Base-by-base conservation (phyloP, 2,888 invertebrate species). In the Chouioia cunea region DNA sequence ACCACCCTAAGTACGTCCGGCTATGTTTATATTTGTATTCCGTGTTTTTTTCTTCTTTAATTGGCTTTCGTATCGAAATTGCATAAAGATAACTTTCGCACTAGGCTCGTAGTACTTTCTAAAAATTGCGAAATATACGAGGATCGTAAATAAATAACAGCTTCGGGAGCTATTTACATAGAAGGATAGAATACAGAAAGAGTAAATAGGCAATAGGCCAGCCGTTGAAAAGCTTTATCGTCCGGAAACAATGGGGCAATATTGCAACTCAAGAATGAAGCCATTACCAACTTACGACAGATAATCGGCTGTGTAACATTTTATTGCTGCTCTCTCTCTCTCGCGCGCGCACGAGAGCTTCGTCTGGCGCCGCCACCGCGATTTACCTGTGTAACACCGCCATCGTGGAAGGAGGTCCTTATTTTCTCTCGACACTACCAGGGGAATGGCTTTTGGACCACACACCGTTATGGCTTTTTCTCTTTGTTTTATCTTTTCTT, bases 281-380 rank as follows among this genome's bases (percentile, higher is more conserved):
- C 75, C 74, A 76, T 76, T 75, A 75, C 66, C 66, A 73, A 66
- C 71, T 77, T 77, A 77, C 72, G 77, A 77, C 74, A 74, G 77
- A 77, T 77, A 77, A 77, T 75, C 75, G 66, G 67, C 74, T 73
- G 73, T 75, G 74, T 75, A 75, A 76, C 36, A 75, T 73, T 77
- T 77, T 76, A 75, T 75, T 75, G 75, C 72, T 73, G 72, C 74
- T 74, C 73, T 75, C 74, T 22, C 53, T 22, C 6, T 22, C 22
- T 22, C 53, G 15, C 53, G 18, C 53, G 20, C 8, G 2, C 18
- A 44, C 66, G 44, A 23, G 8, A 36, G 54, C 18, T 54, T 60
- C 54, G 58, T 63, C 65, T 47, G 59, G 15, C 52, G 47, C 44
- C 65, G 46, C 54, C 47, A 48, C 59, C 57, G n/a, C 53, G 53